Evolutionary conservation across 2,797 vertebrate species (phyloP).

Genomic region (Tokudaia muenninki): DNA sequence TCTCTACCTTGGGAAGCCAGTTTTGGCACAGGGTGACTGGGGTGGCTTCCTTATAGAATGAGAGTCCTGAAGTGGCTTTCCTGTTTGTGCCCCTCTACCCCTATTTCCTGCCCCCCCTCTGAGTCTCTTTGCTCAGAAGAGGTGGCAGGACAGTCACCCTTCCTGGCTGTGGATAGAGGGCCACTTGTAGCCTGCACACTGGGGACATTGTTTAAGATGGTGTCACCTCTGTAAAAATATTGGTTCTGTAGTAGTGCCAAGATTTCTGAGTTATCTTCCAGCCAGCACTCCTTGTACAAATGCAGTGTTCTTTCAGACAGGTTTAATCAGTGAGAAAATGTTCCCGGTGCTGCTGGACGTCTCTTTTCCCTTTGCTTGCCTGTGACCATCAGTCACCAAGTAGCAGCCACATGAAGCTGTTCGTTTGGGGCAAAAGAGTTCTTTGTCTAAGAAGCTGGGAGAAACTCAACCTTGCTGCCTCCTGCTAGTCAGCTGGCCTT

Average conservation of each 20-base stretch:
- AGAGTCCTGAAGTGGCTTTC: neutral
- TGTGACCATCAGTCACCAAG: neutral
- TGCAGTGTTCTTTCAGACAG: slow-evolving; percentile 52
- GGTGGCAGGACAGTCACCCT: neutral
- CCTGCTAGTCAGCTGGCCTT: fast-evolving
- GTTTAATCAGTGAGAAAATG: neutral
- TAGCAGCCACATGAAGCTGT: neutral
- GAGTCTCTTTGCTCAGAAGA: slow-evolving; percentile 1
- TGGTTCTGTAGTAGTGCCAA: slow-evolving; percentile 76
- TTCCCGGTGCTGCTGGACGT: fast-evolving
- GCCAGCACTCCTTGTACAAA: slow-evolving; percentile 51
- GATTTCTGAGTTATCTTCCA: slow-evolving; percentile 53
- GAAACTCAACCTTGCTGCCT: neutral
- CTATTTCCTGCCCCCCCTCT: neutral
- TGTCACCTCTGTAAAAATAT: slow-evolving; percentile 79
- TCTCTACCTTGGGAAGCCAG: neutral
- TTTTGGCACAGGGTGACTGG: fast-evolving
- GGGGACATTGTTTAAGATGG: slow-evolving; percentile 71
- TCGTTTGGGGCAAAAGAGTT: neutral
- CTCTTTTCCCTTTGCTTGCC: neutral
- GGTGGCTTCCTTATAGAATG: neutral
- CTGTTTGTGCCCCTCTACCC: neutral
- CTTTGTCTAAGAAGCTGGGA: neutral
- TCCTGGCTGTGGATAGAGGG: slow-evolving; percentile 43
- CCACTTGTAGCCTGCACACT: slow-evolving; percentile 62